phyloP scores from a whole-genome alignment of 2,797 vertebrate genomes.

The Acipenser transmontanus region DNA sequence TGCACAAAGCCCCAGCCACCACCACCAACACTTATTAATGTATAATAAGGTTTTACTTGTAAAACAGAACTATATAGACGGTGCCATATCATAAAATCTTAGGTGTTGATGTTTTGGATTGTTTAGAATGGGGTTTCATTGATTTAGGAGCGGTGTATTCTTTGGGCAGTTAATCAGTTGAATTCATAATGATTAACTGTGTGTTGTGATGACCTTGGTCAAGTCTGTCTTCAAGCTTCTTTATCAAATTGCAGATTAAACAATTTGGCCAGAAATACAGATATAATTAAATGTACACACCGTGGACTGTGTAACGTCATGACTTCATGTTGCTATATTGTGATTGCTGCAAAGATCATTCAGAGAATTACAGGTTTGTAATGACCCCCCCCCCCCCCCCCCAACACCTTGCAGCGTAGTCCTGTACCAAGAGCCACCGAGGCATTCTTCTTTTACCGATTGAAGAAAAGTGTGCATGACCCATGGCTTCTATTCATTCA shows the following conservation, averaged over 20 bases:
- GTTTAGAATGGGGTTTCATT: constrained; percentile 52
- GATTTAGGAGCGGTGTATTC: constrained; percentile 53
- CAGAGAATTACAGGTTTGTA: no score
- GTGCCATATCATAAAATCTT: constrained; percentile 67
- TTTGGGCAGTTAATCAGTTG: constrained; percentile 54
- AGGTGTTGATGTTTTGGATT: constrained; percentile 65
- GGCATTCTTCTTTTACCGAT: no score
- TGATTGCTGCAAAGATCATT: no score
- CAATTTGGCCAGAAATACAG: not conserved
- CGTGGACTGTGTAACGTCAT: not conserved
- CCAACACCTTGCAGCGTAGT: no score
- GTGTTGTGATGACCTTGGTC: constrained; percentile 23
- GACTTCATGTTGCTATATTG: not conserved
- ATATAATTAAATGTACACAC: not conserved
- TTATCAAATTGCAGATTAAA: constrained; percentile 20
- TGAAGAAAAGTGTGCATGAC: no score
- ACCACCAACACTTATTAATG: constrained; percentile 71
- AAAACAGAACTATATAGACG: constrained; percentile 64
- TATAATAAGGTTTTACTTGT: constrained; percentile 73
- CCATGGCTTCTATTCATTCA: no score
- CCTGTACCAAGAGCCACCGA: no score
- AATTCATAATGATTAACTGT: constrained; percentile 27
- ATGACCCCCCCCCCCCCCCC: no score
- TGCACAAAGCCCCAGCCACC: constrained; percentile 63
- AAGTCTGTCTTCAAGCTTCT: constrained; percentile 24